Evolutionary conservation across 2,888 invertebrate genomes (phyloP).

Genomic region (Auanema sp.): DNA sequence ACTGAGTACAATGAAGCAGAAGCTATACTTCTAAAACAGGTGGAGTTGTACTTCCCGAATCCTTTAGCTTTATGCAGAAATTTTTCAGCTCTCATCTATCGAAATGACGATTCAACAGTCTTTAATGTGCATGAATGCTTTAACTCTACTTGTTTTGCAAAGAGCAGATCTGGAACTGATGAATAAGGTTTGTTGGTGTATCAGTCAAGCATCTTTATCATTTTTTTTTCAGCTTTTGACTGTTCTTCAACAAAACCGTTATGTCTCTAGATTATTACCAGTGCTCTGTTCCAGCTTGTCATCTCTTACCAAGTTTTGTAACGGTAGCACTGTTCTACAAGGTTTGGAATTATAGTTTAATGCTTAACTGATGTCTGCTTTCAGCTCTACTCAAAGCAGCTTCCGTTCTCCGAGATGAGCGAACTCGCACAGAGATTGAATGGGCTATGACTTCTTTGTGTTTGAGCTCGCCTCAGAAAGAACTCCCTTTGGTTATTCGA

Average conservation of each 20-base stretch:
- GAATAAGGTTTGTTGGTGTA: slow-evolving; percentile 13
- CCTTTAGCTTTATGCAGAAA: too few species aligned
- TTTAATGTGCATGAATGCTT: slow-evolving; percentile 51
- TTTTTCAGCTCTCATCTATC: slow-evolving; percentile 14
- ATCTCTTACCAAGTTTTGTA: slow-evolving; percentile 31
- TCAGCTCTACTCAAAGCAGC: slow-evolving; percentile 32
- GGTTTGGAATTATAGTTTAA: slow-evolving; percentile 2
- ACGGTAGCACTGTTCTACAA: slow-evolving; percentile 21
- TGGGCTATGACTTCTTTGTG: slow-evolving; percentile 51
- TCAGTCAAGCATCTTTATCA: too few species aligned
- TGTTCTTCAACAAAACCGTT: slow-evolving; percentile 37
- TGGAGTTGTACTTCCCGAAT: too few species aligned
- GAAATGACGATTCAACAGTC: slow-evolving; percentile 29
- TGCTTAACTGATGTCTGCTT: slow-evolving; percentile 6
- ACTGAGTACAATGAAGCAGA: slow-evolving; percentile 27
- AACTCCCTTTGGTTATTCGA: slow-evolving; percentile 10
- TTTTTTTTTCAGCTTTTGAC: slow-evolving; percentile 25
- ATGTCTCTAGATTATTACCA: slow-evolving; percentile 40
- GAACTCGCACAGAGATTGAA: slow-evolving; percentile 51
- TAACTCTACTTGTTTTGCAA: slow-evolving; percentile 52
- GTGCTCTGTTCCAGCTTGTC: slow-evolving; percentile 46
- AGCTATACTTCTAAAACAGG: slow-evolving; percentile 32
- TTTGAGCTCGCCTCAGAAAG: slow-evolving; percentile 29
- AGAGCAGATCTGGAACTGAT: slow-evolving; percentile 51
- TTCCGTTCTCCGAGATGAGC: slow-evolving; percentile 31